These are phyloP conservation scores for Tachyglossus aculeatus DNA, from an alignment of 2,797 vertebrate genomes.

Conservation along the genomic window DNA sequence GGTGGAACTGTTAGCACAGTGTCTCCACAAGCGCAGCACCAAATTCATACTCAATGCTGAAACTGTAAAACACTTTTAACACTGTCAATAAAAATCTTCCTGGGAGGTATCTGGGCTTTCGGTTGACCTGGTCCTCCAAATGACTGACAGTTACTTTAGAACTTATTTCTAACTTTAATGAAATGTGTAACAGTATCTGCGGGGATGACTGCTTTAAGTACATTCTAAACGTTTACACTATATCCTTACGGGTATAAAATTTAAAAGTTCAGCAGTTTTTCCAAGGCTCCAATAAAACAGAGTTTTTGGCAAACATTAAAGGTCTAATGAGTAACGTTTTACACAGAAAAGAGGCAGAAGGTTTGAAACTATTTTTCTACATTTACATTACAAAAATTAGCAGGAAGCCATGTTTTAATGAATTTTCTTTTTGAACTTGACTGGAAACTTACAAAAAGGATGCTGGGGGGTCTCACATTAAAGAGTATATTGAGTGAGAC, in stretches of 20 bases:
- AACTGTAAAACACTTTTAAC: background rate
- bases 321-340: background rate
- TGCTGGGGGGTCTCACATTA: background rate
- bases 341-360: background rate
- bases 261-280: constrained; percentile 2
- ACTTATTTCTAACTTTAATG: background rate
- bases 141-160: background rate
- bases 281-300: background rate
- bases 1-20: too few relatives aligned
- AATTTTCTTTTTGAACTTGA: background rate
- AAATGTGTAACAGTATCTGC: background rate
- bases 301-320: constrained; percentile 1
- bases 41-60: background rate
- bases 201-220: background rate
- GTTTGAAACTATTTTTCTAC: background rate
- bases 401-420: background rate
- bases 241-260: background rate
- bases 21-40: background rate
- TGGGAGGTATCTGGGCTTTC: background rate
- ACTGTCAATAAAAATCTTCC: background rate
- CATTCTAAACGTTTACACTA: background rate
- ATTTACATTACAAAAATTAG: background rate
- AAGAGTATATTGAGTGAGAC: background rate
- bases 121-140: background rate
- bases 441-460: rapidly evolving